phyloP scores from a whole-genome alignment of 2,888 invertebrate species.

The Ochropleura leucogaster region DNA sequence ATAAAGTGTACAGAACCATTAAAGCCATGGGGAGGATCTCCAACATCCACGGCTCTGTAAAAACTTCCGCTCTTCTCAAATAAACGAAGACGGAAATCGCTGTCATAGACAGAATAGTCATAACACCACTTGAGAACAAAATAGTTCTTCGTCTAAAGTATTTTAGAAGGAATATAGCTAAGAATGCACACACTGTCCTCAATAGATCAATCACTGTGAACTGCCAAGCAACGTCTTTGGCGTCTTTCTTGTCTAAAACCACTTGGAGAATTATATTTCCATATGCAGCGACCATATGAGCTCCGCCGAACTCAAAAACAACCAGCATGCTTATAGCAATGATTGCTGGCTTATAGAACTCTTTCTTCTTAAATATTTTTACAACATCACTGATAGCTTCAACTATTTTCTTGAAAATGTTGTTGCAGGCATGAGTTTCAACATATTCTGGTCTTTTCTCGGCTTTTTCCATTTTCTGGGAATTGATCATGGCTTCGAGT shows the following conservation, averaged over 20 bases:
- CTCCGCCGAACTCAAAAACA: constrained; percentile 88
- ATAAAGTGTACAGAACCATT: constrained; percentile 84
- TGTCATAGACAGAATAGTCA: constrained; percentile 82
- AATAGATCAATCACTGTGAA: constrained; percentile 92
- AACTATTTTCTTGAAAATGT: constrained; percentile 73
- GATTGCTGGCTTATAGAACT: constrained; percentile 86
- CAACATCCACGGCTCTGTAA: constrained; percentile 78
- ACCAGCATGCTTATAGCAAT: constrained; percentile 87
- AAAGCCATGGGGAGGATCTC: constrained; percentile 82
- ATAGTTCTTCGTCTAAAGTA: constrained; percentile 83
- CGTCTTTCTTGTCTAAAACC: constrained; percentile 79
- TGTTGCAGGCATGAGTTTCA: constrained; percentile 71
- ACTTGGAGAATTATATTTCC: constrained; percentile 85
- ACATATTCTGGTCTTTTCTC: constrained; percentile 72
- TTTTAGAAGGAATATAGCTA: constrained; percentile 88
- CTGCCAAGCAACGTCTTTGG: constrained; percentile 87
- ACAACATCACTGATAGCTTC: constrained; percentile 78
- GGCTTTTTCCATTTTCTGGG: constrained; percentile 79
- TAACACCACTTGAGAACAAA: constrained; percentile 82
- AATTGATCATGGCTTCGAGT: constrained; percentile 83
- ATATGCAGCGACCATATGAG: constrained; percentile 87
- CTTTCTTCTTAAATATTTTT: constrained; percentile 86
- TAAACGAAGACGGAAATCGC: constrained; percentile 84
- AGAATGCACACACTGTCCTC: constrained; percentile 91
- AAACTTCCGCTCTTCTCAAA: constrained; percentile 78